phyloP scores from a whole-genome alignment of 1,140 invertebrate genomes.

The Liolophura sinensis region DNA sequence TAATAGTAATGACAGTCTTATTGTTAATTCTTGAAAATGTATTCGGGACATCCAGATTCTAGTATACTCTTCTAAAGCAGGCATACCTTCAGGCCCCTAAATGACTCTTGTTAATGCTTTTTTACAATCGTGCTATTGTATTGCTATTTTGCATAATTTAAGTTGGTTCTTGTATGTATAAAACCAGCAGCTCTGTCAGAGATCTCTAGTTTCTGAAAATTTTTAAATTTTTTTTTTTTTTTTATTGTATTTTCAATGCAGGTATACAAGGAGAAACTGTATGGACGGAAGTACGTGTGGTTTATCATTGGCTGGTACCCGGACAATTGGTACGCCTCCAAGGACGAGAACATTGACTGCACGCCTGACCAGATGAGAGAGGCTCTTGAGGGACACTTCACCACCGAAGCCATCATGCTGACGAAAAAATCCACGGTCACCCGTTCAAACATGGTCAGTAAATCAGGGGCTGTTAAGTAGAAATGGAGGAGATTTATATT shows the following conservation, averaged over 20 bases:
- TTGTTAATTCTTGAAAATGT: too few species aligned
- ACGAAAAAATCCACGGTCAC: constrained; percentile 89
- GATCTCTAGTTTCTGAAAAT: neutral
- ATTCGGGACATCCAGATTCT: too few species aligned
- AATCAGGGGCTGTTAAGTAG: too few species aligned
- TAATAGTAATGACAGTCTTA: too few species aligned
- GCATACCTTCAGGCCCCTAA: too few species aligned
- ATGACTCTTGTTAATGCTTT: too few species aligned
- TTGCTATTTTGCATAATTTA: too few species aligned
- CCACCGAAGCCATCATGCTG: constrained; percentile 98
- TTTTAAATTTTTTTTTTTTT: constrained; percentile 8
- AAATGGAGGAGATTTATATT: too few species aligned
- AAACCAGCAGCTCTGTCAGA: too few species aligned
- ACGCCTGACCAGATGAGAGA: constrained; percentile 87
- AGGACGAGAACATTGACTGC: constrained; percentile 88
- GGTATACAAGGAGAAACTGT: constrained; percentile 88
- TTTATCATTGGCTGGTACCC: constrained; percentile 99
- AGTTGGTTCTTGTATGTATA: too few species aligned
- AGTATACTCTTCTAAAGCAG: too few species aligned
- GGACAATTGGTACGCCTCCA: constrained; percentile 94
- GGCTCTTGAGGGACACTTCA: constrained; percentile 95
- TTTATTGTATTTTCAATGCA: constrained; percentile 25
- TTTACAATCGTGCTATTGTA: too few species aligned
- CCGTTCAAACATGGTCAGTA: constrained; percentile 83
- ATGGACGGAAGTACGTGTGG: constrained; percentile 97